These are phyloP conservation scores for Serripes groenlandicus DNA, from an alignment of 2,888 invertebrate genomes.

Conservation along the genomic window DNA sequence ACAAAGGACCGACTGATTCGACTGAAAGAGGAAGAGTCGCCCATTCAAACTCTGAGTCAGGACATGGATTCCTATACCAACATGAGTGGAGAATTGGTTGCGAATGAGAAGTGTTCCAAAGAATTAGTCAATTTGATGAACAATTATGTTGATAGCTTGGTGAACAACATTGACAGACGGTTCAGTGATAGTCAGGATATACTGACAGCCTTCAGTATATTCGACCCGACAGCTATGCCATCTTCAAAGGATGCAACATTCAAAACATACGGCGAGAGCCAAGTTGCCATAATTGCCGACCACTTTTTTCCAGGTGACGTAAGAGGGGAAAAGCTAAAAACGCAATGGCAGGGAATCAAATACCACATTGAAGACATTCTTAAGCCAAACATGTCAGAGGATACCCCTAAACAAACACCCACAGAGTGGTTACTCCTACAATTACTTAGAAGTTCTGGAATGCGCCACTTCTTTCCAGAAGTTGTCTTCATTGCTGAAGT, in stretches of 20 bases:
- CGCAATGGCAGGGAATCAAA: conserved; percentile 51
- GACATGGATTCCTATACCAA: conserved; percentile 45
- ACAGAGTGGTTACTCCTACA: conserved; percentile 42
- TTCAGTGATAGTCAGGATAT: conserved; percentile 31
- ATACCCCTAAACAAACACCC: not conserved
- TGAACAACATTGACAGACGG: conserved; percentile 29
- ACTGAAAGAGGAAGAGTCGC: conserved; percentile 23
- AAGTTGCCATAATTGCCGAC: conserved; percentile 8
- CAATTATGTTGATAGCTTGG: conserved; percentile 43
- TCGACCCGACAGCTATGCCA: conserved; percentile 47
- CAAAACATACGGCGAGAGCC: conserved; percentile 27
- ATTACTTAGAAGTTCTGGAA: conserved; percentile 8
- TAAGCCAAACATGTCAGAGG: conserved; percentile 26
- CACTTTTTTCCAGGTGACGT: conserved; percentile 37
- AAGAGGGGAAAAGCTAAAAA: conserved; percentile 13
- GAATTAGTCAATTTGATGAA: conserved; percentile 28
- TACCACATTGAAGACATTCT: conserved; percentile 38
- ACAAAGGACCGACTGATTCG: conserved; percentile 18
- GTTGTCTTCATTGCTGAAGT: conserved; percentile 45
- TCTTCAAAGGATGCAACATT: not conserved
- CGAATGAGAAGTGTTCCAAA: conserved; percentile 13
- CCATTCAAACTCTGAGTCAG: conserved; percentile 27
- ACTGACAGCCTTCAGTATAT: conserved; percentile 31
- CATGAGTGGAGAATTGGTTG: conserved; percentile 31
- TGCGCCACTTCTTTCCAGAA: conserved; percentile 26